Conservation (phyloP, 1,140 invertebrate species). For the Macrobrachium rosenbergii region DNA sequence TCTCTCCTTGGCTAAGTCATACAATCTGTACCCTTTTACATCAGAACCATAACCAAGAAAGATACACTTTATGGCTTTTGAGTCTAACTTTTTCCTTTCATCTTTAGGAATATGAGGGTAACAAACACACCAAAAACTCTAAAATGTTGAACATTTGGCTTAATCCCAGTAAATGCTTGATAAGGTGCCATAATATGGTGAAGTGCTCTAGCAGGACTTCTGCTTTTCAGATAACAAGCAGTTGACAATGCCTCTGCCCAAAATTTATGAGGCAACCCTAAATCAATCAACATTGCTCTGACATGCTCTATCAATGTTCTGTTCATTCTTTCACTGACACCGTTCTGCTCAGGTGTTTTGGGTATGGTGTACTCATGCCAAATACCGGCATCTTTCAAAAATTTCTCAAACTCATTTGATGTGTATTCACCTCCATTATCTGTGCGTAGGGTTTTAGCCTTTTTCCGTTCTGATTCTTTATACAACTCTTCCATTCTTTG, state of each 20-base stretch:
- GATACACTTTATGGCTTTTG: constrained; percentile 37
- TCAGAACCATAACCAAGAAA: background rate
- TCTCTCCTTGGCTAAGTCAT: constrained; percentile 23
- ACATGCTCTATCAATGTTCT: too few relatives aligned
- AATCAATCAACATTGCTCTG: too few relatives aligned
- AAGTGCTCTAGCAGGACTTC: constrained; percentile 37
- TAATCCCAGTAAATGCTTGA: constrained; percentile 33
- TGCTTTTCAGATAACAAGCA: constrained; percentile 48
- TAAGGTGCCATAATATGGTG: constrained; percentile 30
- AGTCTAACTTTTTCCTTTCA: constrained; percentile 56
- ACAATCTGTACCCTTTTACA: constrained; percentile 3
- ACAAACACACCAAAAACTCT: constrained; percentile 32
- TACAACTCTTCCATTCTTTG: constrained; percentile 14
- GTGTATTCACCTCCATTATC: constrained; percentile 22
- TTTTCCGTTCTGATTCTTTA: constrained; percentile 11
- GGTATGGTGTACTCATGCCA: constrained; percentile 63
- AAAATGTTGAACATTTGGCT: constrained; percentile 29
- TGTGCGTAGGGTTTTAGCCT: constrained; percentile 10
- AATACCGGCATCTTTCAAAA: constrained; percentile 61
- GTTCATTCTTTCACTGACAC: constrained; percentile 66
- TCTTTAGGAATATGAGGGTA: constrained; percentile 46
- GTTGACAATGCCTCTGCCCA: constrained; percentile 65
- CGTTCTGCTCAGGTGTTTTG: constrained; percentile 66
- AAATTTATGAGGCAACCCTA: too few relatives aligned
- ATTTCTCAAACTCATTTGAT: constrained; percentile 51